Evolutionary conservation across 2,113 vertebrate species (phyloP), one percentile per base, ranked within the genome.

Genomic region (Panthera leo): DNA sequence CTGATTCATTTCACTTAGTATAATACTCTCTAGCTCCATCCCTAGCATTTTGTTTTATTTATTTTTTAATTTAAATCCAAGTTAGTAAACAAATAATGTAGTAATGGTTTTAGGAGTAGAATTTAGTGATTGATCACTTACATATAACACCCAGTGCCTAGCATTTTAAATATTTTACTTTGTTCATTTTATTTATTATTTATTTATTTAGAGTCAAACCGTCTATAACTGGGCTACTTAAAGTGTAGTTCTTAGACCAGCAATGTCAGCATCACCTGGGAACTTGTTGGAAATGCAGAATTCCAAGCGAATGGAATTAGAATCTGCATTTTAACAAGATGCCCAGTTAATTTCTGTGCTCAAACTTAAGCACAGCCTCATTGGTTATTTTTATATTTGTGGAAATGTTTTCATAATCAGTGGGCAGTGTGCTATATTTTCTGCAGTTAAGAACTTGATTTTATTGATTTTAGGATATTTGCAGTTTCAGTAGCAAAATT

Each of bases 401-500:
- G 45, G 55, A 71, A 58, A 80, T 91, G 65, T 80, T 63, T 92
- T 55, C 21, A 51, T 85, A 36, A 67, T 79, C 42, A 93, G 39
- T n/a, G 61, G 71, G 3, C 14, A 21, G 27, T 91, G n/a, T 15
- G 31, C n/a, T 70, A 55, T 79, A 31, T 51, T 75, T 85, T 73
- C 45, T 92, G 73, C 61, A 51, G 70, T 70, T 82, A 18, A 73
- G 48, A 84, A 36, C 67, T 42, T 71, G 42, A 16, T 90, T 89
- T 89, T 75, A 73, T 42, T 88, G 53, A 13, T 90, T 89, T 89
- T 82, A 80, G 65, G 55, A 36, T 18, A 89, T 94, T 85, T 76
- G 51, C 10, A 87, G 73, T 95, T 85, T 89, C 4, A 2, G 6
- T 39, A 27, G 55, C 67, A 91, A 97, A 76, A 93, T 58, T 63